Base-by-base conservation (phyloP, 2,113 vertebrate species). In the Caloenas nicobarica region DNA sequence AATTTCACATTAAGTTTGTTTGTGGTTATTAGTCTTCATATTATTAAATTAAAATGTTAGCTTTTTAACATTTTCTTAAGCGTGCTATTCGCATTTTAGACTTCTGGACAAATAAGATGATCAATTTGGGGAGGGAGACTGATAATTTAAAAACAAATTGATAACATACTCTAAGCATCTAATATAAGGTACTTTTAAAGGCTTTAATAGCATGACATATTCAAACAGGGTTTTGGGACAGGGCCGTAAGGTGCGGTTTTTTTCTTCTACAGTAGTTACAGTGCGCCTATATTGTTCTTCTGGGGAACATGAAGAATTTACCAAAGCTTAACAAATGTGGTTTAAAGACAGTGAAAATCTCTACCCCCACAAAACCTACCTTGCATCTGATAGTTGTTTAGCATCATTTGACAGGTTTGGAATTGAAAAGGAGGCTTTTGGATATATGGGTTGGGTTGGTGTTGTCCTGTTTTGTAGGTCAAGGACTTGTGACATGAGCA, bases 251-350 rank as follows among this genome's bases (percentile, higher is more conserved):
- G 24, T 42, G 25, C 26, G 25, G 10, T n/a, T 74, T 40, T 4
- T 16, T 6, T 50, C 53, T 42, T 26, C 33, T 64, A 1, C 0
- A 65, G 9, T 21, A 58, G 15, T 38, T 81, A 29, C 1, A 1
- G 7, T 56, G 25, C 65, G 28, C 24, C 38, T 72, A 3, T 65
- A 81, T 50, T 81, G 0, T 62, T 65, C 15, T 31, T 68, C 10
- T 62, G 42, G 17, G 64, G 16, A 42, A 83, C 26, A 19, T 23
- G 5, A 57, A 48, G 44, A 28, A n/a, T n/a, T 93, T 65, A 65
- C 26, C 56, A 61, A 42, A 51, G 13, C 21, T 61, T 76, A 70
- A 42, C 9, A 51, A 46, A 60, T 34, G 11, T 1, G 1, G 4
- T 64, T 74, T 80, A 44, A 74, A 80, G 40, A 29, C 21, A 36